These are phyloP conservation scores for Eupithecia subumbrata DNA, from an alignment of 2,888 invertebrate genomes.

Conservation along the genomic window DNA sequence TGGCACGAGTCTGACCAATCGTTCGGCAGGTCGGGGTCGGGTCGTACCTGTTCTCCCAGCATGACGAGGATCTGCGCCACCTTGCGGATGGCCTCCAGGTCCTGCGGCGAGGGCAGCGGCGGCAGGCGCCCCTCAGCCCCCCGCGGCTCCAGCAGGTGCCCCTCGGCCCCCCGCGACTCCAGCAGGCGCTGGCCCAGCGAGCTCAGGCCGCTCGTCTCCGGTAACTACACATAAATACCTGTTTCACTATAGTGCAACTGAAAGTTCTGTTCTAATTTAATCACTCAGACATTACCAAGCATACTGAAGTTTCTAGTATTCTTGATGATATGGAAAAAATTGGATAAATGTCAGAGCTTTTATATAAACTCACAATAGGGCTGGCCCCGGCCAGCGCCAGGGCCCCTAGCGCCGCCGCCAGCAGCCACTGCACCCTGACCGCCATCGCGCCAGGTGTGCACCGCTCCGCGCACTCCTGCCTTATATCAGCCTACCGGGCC, in stretches of 20 bases:
- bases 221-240: background rate
- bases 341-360: background rate
- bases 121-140: slow-evolving; percentile 46
- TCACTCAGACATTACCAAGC: background rate
- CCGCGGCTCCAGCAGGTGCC: slow-evolving; percentile 37
- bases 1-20: no score
- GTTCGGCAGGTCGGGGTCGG: no score
- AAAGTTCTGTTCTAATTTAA: background rate
- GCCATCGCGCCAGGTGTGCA: background rate
- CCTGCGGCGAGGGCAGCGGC: slow-evolving; percentile 62
- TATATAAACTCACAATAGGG: background rate
- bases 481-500: background rate
- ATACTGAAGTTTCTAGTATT: no score
- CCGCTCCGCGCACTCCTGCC: background rate
- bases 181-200: slow-evolving; percentile 26
- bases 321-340: background rate
- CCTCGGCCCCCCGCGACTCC: slow-evolving; percentile 23
- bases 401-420: background rate
- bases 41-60: slow-evolving; percentile 73
- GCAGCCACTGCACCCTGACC: background rate
- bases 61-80: slow-evolving; percentile 73
- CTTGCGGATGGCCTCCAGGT: slow-evolving; percentile 70
- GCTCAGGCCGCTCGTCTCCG: background rate
- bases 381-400: background rate
- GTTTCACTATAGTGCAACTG: no score